Percentiles rank a stretch among this genome's conserved stretches.
Evolutionary conservation across 2,888 invertebrate species (phyloP).

Genomic region (Sycophila texana): DNA sequence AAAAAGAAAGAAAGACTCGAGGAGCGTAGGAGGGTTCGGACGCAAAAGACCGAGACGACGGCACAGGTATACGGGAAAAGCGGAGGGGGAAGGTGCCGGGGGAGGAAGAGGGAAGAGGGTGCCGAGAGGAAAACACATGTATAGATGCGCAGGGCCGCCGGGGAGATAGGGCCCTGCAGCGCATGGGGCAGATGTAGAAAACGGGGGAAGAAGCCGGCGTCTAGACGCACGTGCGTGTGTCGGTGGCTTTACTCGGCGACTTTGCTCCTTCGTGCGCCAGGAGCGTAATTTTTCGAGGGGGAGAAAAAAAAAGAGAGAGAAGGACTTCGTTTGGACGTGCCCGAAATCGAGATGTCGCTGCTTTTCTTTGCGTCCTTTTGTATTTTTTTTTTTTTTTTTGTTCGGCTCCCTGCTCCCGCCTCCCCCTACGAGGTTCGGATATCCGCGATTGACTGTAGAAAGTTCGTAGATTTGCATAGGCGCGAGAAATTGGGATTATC

Average conservation of each 20-base stretch:
- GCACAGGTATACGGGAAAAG: neutral
- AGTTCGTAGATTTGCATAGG: too few species aligned
- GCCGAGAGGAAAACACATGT: slow-evolving; percentile 1
- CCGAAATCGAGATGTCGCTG: too few species aligned
- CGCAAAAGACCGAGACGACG: neutral
- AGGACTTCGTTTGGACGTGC: too few species aligned
- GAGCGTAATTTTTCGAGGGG: neutral
- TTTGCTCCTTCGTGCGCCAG: slow-evolving; percentile 18
- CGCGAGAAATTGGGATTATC: too few species aligned
- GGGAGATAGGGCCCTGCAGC: slow-evolving; percentile 5
- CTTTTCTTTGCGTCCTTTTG: too few species aligned
- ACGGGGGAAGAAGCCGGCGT: slow-evolving; percentile 4
- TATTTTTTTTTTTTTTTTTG: too few species aligned
- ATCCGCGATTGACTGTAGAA: too few species aligned
- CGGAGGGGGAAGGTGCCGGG: neutral
- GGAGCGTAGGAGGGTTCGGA: neutral
- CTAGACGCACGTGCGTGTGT: neutral
- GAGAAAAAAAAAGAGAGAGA: too few species aligned
- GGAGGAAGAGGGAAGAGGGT: neutral
- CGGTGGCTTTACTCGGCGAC: slow-evolving; percentile 1
- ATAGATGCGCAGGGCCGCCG: neutral
- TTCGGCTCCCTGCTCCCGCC: too few species aligned
- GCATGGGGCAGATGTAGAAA: neutral
- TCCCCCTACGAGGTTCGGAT: too few species aligned
- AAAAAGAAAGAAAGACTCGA: neutral